Evolutionary conservation across 2,113 vertebrate species (phyloP).

Genomic region (Alethe castanea): DNA sequence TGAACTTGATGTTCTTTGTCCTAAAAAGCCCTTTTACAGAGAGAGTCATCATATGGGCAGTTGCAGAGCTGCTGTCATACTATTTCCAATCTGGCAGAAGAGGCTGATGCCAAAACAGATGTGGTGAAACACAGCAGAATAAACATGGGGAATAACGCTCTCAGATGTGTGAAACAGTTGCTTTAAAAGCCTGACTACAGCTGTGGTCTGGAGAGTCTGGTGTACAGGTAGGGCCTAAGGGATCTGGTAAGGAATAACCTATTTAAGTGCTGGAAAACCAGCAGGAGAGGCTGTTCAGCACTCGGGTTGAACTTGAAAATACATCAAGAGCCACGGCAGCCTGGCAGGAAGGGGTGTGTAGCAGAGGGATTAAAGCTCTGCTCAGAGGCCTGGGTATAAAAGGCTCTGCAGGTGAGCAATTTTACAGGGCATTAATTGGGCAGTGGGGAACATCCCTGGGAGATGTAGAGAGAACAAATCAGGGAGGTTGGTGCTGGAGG

Average conservation of each 20-base stretch:
- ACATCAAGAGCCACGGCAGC: background rate
- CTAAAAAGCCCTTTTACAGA: background rate
- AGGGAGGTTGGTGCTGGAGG: background rate
- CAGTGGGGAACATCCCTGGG: background rate
- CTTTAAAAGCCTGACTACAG: background rate
- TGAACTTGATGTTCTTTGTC: background rate
- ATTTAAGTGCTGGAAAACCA: background rate
- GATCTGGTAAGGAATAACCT: background rate
- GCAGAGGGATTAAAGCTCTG: background rate
- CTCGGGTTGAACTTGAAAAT: background rate
- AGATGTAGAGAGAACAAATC: background rate
- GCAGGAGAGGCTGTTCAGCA: background rate
- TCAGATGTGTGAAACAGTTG: background rate
- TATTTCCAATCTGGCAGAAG: background rate
- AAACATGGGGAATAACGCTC: background rate
- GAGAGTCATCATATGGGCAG: fast-evolving
- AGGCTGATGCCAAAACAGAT: background rate
- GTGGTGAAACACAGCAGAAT: background rate
- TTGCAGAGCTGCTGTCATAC: background rate
- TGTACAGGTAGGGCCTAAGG: background rate
- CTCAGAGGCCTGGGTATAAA: background rate
- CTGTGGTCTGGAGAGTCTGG: background rate
- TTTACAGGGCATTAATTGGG: background rate
- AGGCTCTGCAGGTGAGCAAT: background rate
- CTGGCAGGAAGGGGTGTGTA: background rate